phyloP scores from a whole-genome alignment of 2,888 invertebrate species.

The Drosophila mettleri region DNA sequence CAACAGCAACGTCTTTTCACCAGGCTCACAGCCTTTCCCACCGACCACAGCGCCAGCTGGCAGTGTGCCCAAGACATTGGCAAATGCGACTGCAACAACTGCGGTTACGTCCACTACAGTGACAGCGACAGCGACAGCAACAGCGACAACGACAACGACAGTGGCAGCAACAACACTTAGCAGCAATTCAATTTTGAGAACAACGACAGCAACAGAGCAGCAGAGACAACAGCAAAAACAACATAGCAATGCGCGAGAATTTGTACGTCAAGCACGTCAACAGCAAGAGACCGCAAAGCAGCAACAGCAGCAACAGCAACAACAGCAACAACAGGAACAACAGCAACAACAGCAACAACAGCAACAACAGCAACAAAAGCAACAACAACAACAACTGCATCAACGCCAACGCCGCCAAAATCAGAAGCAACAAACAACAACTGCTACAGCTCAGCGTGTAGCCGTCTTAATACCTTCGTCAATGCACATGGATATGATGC shows the following conservation, averaged over 20 bases:
- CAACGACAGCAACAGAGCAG: conserved; percentile 21
- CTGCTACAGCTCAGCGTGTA: conserved; percentile 62
- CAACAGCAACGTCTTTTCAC: conserved; percentile 21
- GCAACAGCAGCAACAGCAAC: conserved; percentile 48
- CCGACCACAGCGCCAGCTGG: conserved; percentile 45
- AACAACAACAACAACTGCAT: too few relatives aligned
- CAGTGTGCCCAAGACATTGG: conserved; percentile 42
- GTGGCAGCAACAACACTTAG: conserved; percentile 26
- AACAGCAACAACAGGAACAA: conserved; percentile 22
- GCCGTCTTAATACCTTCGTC: conserved; percentile 82
- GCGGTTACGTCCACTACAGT: conserved; percentile 20
- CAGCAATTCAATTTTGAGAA: conserved; percentile 39
- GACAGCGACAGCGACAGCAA: conserved; percentile 33
- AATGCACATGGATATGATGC: conserved; percentile 76
- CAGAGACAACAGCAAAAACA: conserved; percentile 28
- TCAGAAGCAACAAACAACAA: conserved; percentile 22
- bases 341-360: conserved; percentile 14
- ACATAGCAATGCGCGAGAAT: conserved; percentile 59
- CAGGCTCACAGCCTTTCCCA: conserved; percentile 33
- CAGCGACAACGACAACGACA: conserved; percentile 34
- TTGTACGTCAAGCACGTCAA: conserved; percentile 65
- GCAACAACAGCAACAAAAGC: too few relatives aligned
- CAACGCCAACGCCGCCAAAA: conserved; percentile 17
- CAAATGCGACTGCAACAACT: conserved; percentile 42
- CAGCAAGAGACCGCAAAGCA: conserved; percentile 46